Evolutionary conservation across 2,888 invertebrate genomes (phyloP), one percentile per base, ranked within the genome.

Genomic region (Drosophila multiciliata): DNA sequence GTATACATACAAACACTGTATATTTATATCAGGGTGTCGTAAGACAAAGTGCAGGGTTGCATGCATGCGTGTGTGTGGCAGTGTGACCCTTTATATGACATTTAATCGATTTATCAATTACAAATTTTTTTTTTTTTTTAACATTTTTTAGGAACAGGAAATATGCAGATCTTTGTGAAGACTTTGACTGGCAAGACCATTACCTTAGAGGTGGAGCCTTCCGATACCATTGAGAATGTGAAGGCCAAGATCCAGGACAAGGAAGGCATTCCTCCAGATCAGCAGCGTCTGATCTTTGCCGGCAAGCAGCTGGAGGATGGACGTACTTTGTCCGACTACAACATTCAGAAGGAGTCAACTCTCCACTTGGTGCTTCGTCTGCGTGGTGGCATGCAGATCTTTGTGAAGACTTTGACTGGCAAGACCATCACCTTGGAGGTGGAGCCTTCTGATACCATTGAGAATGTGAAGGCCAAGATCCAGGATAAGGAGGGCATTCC

Each of bases 321-420:
- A 73, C 73, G 73, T 0, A 73, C 73, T 1, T 5, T 73, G n/a
- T 73, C 73, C 29, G 73, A 73, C 40, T 73, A 73, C 52, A 73
- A 73, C 61, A 73, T 73, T 35, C 73, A 73, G 73, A 73, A 73
- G 66, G 73, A 73, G 55, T 73, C 73, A 0, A 73, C 73, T 52
- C 72, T 91, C 0, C 91, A 91, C 11, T 87, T 91, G 82, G 74
- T 74, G 26, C 63, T 74, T 20, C 75, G 75, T 74, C 75, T 73
- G 59, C 73, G 72, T 48, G 72, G 72, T 53, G 72, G 72, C 55
- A 78, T 78, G 76, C 77, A 76, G 62, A 52, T 52, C 1, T 75
- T 75, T 2, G 75, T 75, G 4, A 75, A 75, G 75, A 75, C 75
- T 5, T 59, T 75, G 68, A 75, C 75, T 48, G 75, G 75, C 32